A percentile compares a stretch with the other conserved stretches of the same genome.
Conservation (phyloP, 2,113 vertebrate species). For the Pseudorasbora parva region DNA sequence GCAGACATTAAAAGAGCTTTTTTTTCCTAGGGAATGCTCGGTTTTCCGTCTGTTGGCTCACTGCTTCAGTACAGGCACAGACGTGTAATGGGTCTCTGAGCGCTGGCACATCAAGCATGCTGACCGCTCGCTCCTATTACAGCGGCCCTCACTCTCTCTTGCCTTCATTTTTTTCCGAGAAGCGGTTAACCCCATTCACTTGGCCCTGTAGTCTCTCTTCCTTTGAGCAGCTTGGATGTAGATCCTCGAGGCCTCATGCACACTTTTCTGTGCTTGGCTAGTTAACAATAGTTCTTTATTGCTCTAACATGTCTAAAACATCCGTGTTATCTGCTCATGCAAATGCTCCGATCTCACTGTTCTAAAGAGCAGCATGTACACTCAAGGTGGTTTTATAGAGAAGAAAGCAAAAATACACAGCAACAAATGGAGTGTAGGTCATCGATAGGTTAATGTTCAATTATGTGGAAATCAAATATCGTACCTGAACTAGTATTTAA, state of each 20-base stretch:
- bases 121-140: constrained; percentile 24
- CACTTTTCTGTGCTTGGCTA: constrained; percentile 10
- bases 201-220: constrained; percentile 23
- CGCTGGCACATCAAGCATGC: constrained; percentile 38
- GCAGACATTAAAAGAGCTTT: constrained; percentile 41
- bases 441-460: not conserved
- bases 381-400: not conserved
- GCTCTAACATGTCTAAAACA: constrained; percentile 4
- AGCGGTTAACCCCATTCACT: constrained; percentile 27
- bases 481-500: not conserved
- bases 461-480: not conserved
- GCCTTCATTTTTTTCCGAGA: constrained; percentile 45
- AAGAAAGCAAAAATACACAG: not conserved
- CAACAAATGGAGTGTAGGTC: not conserved
- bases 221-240: constrained; percentile 29
- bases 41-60: constrained; percentile 49
- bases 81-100: constrained; percentile 35
- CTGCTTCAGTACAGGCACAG: constrained; percentile 22
- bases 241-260: constrained; percentile 18
- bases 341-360: not conserved
- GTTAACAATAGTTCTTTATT: not conserved
- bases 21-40: constrained; percentile 18
- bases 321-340: not conserved
- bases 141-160: constrained; percentile 31
- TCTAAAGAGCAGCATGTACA: not conserved